Evolutionary conservation across 2,888 invertebrate species (phyloP), one percentile per base, ranked within the genome.

Genomic region (Leucophenga montana): DNA sequence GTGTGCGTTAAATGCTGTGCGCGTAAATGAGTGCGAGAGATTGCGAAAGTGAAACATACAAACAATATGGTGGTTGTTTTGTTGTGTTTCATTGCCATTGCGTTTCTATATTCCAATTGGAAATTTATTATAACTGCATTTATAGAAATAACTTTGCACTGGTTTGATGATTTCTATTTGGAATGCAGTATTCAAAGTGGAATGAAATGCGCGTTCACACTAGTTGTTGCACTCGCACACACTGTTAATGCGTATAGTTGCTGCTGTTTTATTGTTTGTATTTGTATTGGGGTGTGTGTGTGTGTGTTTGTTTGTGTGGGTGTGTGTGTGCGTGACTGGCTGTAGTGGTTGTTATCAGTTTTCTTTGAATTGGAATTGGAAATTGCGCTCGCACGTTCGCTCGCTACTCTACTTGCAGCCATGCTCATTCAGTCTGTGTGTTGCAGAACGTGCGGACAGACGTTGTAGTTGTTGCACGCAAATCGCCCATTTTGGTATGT

Each of bases 51-150:
- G 64, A n/a, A n/a, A n/a, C 69, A 65, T 31, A 67, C 22, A 57
- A 53, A 56, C 18, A 80, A 82, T 78, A 78, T 85, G 84, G 81
- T 80, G 80, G 78, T 46, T 68, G 13, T 3, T 14, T 46, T 14
- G 6, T 6, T 13, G 46, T 44, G 71, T 68, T 68, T 14, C 66
- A 66, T 66, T 66, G 33, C 44, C 66, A 56, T 39, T 66, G 33
- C 54, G 56, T 66, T 54, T 31, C 66, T 5, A 13, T 11, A 13
- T 64, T 20, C 54, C 59, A 59, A 27, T 27, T 13, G 59, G 16
- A 27, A 54, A 14, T 54, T 3, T 27, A 27, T 27, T 27, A 27
- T 27, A 27, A 27, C 27, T 48, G 48, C 48, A 48, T n/a, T 48
- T 16, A 27, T 27, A 27, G 27, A 27, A 27, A 27, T 27, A 27